These are phyloP conservation scores for Ophion obscuratus DNA, from an alignment of 2,888 invertebrate species.

Conservation along the genomic window DNA sequence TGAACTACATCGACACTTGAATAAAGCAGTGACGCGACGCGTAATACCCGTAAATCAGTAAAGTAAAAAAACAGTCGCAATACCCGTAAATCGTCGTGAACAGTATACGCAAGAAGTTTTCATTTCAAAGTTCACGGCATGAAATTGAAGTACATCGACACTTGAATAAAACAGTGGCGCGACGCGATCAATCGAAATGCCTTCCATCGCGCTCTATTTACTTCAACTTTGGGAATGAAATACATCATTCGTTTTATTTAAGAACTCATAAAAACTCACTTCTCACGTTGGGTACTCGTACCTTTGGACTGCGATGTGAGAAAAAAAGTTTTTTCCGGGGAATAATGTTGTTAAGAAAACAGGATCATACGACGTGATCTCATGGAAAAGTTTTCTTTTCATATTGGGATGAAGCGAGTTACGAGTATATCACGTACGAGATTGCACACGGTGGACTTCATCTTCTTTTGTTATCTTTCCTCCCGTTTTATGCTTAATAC, in stretches of 20 bases:
- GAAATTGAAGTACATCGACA: neutral
- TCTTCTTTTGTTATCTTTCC: slow-evolving; percentile 16
- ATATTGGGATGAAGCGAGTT: slow-evolving; percentile 13
- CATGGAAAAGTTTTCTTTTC: slow-evolving; percentile 54
- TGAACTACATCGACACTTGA: neutral
- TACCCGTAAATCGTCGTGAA: neutral
- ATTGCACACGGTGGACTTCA: slow-evolving; percentile 43
- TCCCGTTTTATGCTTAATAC: slow-evolving; percentile 47
- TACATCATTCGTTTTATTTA: neutral
- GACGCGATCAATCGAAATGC: neutral
- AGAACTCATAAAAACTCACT: neutral
- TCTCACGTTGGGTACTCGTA: neutral
- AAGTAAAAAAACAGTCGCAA: too few species aligned
- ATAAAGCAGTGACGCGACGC: too few species aligned
- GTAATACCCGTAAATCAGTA: too few species aligned
- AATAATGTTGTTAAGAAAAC: slow-evolving; percentile 19
- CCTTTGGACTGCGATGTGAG: neutral
- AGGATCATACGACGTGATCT: slow-evolving; percentile 30
- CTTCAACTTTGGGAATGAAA: slow-evolving; percentile 13
- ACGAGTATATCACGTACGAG: slow-evolving; percentile 44
- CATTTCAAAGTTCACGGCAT: neutral
- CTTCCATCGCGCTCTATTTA: neutral
- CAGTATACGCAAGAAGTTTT: neutral
- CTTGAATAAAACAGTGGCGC: neutral
- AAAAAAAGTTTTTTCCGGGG: slow-evolving; percentile 9